Conservation (phyloP, 2,797 vertebrate genomes). For the Silurus aristotelis region DNA sequence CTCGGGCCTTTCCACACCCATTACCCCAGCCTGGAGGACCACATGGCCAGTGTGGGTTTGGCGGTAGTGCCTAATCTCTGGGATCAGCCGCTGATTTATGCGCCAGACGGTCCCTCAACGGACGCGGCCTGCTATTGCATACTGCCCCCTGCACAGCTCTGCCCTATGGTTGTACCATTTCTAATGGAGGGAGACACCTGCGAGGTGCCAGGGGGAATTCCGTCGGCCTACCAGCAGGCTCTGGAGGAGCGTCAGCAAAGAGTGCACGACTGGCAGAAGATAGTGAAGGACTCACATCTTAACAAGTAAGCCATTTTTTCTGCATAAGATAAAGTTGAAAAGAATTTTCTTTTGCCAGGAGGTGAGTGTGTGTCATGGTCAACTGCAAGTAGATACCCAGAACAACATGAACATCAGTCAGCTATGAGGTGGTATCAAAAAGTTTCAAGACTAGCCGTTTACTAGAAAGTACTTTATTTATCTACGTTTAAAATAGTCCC, state of each 20-base stretch:
- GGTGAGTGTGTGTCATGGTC: not conserved
- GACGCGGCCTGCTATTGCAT: slow-evolving; percentile 77
- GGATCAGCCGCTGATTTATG: slow-evolving; percentile 85
- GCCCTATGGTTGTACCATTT: slow-evolving; percentile 87
- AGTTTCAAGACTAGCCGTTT: too few species aligned
- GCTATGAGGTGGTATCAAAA: too few species aligned
- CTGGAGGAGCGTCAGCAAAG: slow-evolving; percentile 79
- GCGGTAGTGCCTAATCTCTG: slow-evolving; percentile 92
- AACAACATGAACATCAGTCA: not conserved
- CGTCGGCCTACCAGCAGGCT: slow-evolving; percentile 77
- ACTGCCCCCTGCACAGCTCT: slow-evolving; percentile 81
- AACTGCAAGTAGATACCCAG: not conserved
- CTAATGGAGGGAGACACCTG: slow-evolving; percentile 93
- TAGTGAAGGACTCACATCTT: slow-evolving; percentile 83
- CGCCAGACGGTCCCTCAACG: slow-evolving; percentile 69
- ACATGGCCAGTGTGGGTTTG: slow-evolving; percentile 92
- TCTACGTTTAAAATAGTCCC: too few species aligned
- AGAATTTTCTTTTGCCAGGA: not conserved
- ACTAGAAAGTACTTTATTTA: too few species aligned
- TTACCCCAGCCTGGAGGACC: slow-evolving; percentile 93
- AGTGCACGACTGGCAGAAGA: slow-evolving; percentile 88
- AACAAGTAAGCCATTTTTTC: slow-evolving; percentile 80
- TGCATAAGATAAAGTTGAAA: not conserved
- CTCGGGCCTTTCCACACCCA: slow-evolving; percentile 92
- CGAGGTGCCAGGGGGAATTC: slow-evolving; percentile 89